phyloP scores from a whole-genome alignment of 2,888 invertebrate genomes.

The Drosophila prostipennis region DNA sequence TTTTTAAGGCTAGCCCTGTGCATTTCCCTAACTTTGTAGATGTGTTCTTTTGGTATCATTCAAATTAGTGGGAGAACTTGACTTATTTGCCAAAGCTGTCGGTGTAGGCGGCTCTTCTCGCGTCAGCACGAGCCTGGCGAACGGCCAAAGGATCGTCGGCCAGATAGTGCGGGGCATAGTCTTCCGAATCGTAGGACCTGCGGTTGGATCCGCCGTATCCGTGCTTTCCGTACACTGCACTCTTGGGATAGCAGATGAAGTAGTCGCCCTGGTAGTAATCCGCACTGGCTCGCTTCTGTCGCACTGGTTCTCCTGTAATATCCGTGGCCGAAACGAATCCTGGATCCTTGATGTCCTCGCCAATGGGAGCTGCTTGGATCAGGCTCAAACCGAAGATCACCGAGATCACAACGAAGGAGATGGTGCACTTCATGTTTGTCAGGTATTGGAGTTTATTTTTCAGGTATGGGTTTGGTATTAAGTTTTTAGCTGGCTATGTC shows the following conservation, averaged over 20 bases:
- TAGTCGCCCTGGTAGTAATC: constrained; percentile 49
- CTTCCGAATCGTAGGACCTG: constrained; percentile 39
- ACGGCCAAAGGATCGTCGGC: constrained; percentile 50
- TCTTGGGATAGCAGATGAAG: constrained; percentile 68
- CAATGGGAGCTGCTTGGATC: constrained; percentile 44
- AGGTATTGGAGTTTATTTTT: not conserved
- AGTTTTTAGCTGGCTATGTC: constrained; percentile 34
- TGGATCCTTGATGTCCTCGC: constrained; percentile 5
- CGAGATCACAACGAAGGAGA: constrained; percentile 20
- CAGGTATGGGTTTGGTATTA: not conserved
- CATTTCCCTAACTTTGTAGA: constrained; percentile 5
- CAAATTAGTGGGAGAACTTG: not conserved
- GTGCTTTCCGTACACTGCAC: constrained; percentile 57
- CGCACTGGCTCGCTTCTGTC: constrained; percentile 48
- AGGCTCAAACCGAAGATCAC: constrained; percentile 34
- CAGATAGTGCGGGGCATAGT: constrained; percentile 6
- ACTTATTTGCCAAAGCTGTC: constrained; percentile 65
- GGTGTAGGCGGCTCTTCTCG: constrained; percentile 54
- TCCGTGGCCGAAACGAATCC: constrained; percentile 50
- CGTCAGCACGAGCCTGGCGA: constrained; percentile 53
- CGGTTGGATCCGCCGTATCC: constrained; percentile 42
- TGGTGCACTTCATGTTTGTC: constrained; percentile 49
- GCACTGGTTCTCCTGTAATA: constrained; percentile 57
- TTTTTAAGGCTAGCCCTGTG: constrained; percentile 47
- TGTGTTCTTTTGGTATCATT: not conserved